Conservation (phyloP, 2,888 invertebrate species). For the Alentia gelatinosa region DNA sequence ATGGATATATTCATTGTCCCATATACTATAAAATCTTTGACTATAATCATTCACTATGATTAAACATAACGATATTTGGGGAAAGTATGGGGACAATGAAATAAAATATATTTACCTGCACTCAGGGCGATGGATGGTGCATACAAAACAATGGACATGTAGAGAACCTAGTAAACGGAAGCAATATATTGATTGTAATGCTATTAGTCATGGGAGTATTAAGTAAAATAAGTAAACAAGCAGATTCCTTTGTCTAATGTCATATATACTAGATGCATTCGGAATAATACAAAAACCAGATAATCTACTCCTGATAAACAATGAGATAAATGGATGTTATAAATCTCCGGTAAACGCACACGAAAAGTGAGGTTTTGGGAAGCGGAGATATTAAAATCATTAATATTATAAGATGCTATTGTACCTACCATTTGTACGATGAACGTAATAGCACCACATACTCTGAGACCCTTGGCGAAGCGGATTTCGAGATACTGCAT, state of each 20-base stretch:
- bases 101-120: slow-evolving; percentile 75
- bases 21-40: too few species aligned
- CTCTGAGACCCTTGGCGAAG: slow-evolving; percentile 88
- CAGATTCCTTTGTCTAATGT: not conserved
- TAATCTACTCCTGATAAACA: not conserved
- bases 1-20: too few species aligned
- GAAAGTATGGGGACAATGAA: too few species aligned
- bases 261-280: not conserved
- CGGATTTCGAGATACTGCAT: slow-evolving; percentile 92
- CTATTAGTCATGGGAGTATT: not conserved
- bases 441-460: slow-evolving; percentile 91
- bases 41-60: too few species aligned
- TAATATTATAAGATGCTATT: too few species aligned
- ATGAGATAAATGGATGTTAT: too few species aligned
- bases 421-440: slow-evolving; percentile 91
- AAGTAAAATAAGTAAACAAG: not conserved
- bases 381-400: not conserved
- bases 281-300: not conserved
- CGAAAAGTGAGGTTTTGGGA: not conserved
- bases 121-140: slow-evolving; percentile 78
- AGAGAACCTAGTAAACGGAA: slow-evolving; percentile 71
- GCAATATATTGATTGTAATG: not conserved
- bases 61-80: too few species aligned
- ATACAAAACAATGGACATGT: slow-evolving; percentile 79
- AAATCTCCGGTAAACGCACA: not conserved